Conservation (phyloP, 2,888 invertebrate genomes). For the Phasia obesa region DNA sequence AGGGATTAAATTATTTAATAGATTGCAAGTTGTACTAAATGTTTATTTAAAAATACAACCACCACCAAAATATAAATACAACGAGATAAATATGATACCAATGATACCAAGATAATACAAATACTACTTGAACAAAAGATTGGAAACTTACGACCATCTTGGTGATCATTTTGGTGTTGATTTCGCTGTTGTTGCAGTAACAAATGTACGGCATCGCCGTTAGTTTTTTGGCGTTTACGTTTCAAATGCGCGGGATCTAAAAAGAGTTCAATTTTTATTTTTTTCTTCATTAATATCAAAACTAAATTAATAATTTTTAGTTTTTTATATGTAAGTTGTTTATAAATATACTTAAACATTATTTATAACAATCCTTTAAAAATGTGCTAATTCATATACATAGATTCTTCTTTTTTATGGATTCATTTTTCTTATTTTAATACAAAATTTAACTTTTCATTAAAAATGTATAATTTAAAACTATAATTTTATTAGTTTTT, state of each 20-base stretch:
- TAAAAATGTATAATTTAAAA: not conserved
- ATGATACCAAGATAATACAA: conserved; percentile 7
- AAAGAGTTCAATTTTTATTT: conserved; percentile 75
- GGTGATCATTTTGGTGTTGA: conserved; percentile 77
- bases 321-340: too few species aligned
- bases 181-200: conserved; percentile 77
- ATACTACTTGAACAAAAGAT: conserved; percentile 20
- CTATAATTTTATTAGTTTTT: not conserved
- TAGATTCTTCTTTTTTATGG: too few species aligned
- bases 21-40: too few species aligned
- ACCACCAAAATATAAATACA: conserved; percentile 41
- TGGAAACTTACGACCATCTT: conserved; percentile 81
- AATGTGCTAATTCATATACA: too few species aligned
- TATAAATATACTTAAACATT: not conserved
- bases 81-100: not conserved
- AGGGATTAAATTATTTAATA: not conserved
- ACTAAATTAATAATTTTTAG: too few species aligned
- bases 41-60: conserved; percentile 5
- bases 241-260: conserved; percentile 85
- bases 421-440: too few species aligned
- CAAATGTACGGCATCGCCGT: conserved; percentile 82
- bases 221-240: conserved; percentile 82
- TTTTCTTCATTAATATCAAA: conserved; percentile 26
- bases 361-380: too few species aligned
- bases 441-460: too few species aligned